phyloP scores from a whole-genome alignment of 2,888 invertebrate species.

The Torymus tubicola region DNA sequence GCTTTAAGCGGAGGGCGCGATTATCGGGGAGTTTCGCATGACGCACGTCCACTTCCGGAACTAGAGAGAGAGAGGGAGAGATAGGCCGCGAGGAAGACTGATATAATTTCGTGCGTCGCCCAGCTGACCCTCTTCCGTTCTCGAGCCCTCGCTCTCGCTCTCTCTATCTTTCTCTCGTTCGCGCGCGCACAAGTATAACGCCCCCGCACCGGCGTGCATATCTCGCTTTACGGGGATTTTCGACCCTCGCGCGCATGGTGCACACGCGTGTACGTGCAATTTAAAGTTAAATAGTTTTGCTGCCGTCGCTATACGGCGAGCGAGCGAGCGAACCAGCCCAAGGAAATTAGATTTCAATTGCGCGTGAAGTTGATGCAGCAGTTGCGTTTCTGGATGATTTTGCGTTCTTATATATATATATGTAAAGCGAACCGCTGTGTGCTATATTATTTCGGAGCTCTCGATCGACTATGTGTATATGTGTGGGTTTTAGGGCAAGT shows the following conservation, averaged over 20 bases:
- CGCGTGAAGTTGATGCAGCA: conserved; percentile 14
- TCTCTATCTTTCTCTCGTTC: neutral
- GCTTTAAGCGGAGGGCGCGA: conserved; percentile 45
- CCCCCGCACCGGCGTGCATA: neutral
- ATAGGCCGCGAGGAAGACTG: conserved; percentile 27
- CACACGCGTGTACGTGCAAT: conserved; percentile 8
- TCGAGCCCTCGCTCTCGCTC: conserved; percentile 4
- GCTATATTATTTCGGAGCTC: neutral
- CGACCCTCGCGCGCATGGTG: neutral
- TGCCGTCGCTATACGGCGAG: neutral
- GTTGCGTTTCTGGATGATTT: conserved; percentile 25
- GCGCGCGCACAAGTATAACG: too few relatives aligned
- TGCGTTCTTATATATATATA: too few relatives aligned
- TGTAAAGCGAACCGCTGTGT: neutral
- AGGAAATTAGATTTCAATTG: conserved; percentile 48
- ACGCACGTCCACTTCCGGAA: conserved; percentile 57
- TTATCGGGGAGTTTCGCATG: conserved; percentile 64
- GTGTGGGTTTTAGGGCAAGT: neutral
- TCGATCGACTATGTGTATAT: neutral
- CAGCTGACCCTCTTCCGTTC: conserved; percentile 50
- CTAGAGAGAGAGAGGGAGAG: conserved; percentile 4
- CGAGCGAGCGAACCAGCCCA: neutral
- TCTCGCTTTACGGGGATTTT: conserved; percentile 36
- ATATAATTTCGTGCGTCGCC: conserved; percentile 48
- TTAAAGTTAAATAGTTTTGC: conserved; percentile 29